Percentiles rank a stretch among this genome's conserved stretches.
These are phyloP conservation scores for Ancistrus triradiatus DNA, from an alignment of 2,113 vertebrate genomes.

Conservation along the genomic window DNA sequence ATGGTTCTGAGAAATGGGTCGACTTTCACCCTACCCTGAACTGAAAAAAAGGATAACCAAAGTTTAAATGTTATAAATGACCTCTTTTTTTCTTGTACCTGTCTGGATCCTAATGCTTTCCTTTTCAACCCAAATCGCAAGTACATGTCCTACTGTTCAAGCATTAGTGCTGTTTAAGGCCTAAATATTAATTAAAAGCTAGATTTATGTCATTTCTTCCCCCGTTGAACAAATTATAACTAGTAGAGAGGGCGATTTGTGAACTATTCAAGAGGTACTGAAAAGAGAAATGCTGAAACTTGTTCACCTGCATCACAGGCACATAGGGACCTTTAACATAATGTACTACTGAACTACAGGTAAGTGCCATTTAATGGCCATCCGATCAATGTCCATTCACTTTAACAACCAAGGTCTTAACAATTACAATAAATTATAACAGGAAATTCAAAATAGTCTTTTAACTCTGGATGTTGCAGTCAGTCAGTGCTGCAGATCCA, in stretches of 20 bases:
- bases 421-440: too few species aligned
- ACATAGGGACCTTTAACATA: neutral
- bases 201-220: neutral
- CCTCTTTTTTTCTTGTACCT: too few species aligned
- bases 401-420: too few species aligned
- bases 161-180: neutral
- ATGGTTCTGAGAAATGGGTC: neutral
- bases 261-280: neutral
- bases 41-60: too few species aligned
- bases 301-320: neutral
- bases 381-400: too few species aligned
- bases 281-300: neutral
- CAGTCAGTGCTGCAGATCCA: too few species aligned
- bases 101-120: neutral
- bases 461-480: too few species aligned
- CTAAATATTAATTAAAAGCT: neutral
- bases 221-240: neutral
- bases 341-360: too few species aligned
- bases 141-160: neutral
- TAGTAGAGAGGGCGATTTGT: neutral
- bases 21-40: neutral
- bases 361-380: too few species aligned
- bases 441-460: too few species aligned
- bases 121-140: neutral
- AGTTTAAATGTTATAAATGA: too few species aligned